A percentile compares a stretch with the other conserved stretches of the same genome.
Evolutionary conservation across 2,797 vertebrate genomes (phyloP).

Genomic region (Scleropages formosus): DNA sequence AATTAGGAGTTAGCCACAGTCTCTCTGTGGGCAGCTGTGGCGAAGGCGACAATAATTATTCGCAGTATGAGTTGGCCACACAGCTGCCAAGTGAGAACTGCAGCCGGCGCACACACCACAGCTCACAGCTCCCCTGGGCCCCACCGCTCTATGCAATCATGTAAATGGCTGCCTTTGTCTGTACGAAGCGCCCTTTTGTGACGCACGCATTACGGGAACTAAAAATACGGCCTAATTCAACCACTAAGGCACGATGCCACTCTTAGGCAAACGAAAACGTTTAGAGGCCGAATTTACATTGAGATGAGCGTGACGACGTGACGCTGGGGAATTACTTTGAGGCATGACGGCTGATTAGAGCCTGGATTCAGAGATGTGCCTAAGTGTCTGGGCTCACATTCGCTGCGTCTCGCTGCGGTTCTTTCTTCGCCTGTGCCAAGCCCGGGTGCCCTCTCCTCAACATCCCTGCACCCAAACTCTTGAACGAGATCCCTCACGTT

Average conservation of each 20-base stretch:
- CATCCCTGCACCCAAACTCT: neutral
- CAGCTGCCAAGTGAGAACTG: neutral
- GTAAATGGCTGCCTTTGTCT: neutral
- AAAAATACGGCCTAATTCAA: neutral
- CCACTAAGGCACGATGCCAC: neutral
- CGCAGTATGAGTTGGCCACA: neutral
- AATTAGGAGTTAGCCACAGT: neutral
- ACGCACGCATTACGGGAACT: neutral
- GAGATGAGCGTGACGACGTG: neutral
- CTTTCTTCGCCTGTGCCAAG: neutral
- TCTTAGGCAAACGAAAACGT: neutral
- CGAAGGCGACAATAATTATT: neutral
- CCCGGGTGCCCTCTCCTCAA: neutral
- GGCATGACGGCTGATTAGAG: neutral
- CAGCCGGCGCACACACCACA: too few relatives aligned
- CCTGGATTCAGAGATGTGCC: neutral
- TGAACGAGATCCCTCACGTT: neutral
- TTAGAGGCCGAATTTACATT: neutral
- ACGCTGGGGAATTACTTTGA: too few relatives aligned
- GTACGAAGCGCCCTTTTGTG: neutral
- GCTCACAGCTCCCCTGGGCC: neutral
- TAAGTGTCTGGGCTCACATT: neutral
- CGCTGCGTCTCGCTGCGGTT: neutral
- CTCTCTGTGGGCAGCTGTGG: neutral
- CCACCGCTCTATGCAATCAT: neutral